Conservation (phyloP, 1,140 invertebrate species). For the Hylaeus anthracinus region DNA sequence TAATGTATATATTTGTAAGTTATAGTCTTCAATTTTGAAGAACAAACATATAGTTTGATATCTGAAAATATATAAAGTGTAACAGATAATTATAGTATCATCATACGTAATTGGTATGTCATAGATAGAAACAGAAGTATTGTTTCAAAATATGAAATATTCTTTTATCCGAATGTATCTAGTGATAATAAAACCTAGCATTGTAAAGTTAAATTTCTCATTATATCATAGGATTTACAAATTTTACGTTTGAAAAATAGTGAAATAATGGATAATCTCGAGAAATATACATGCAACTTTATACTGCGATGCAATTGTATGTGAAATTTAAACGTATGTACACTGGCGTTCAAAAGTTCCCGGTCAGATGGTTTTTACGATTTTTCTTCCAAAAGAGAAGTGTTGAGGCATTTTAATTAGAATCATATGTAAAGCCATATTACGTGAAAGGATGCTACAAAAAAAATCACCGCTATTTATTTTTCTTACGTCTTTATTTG, state of each 20-base stretch:
- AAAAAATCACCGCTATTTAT: no score
- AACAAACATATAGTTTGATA: neutral
- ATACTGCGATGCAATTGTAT: neutral
- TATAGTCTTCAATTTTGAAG: constrained; percentile 22
- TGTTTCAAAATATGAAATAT: neutral
- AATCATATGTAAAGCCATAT: no score
- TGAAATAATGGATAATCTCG: neutral
- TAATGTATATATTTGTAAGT: neutral
- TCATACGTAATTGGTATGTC: neutral
- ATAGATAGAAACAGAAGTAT: neutral
- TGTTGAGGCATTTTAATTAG: no score
- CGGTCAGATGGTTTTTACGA: no score
- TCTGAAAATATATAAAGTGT: neutral
- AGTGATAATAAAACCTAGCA: neutral
- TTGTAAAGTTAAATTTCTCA: constrained; percentile 9
- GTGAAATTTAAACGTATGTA: neutral
- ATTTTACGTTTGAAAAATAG: neutral
- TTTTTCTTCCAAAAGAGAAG: no score
- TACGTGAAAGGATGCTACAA: no score
- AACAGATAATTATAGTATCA: neutral
- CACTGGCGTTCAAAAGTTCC: no score
- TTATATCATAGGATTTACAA: constrained; percentile 1
- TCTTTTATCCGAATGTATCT: neutral
- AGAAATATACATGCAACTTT: neutral
- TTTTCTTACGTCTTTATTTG: no score